phyloP scores from a whole-genome alignment of 2,888 invertebrate species.

The Ctenicera cuprea region DNA sequence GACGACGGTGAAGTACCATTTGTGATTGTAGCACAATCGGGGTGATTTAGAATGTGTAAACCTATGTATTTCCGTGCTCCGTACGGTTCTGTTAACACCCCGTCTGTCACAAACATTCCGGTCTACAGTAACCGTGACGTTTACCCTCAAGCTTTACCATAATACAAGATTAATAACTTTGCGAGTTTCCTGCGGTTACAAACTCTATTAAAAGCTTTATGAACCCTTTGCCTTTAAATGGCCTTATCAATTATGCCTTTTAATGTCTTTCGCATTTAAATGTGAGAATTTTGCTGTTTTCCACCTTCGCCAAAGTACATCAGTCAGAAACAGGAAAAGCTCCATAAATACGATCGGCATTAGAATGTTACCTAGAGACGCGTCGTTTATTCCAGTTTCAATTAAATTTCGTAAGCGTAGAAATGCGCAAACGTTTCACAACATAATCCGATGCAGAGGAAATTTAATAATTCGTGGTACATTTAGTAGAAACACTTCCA shows the following conservation, averaged over 20 bases:
- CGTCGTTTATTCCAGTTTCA: conserved; percentile 22
- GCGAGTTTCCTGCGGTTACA: conserved; percentile 35
- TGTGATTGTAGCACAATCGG: conserved; percentile 31
- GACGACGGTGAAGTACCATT: conserved; percentile 25
- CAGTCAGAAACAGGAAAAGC: not conserved
- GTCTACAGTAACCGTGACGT: conserved; percentile 31
- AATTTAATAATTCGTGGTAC: conserved; percentile 42
- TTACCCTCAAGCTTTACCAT: conserved; percentile 35
- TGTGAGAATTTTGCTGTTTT: not conserved
- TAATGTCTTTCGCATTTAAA: conserved; percentile 18
- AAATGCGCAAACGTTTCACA: conserved; percentile 20
- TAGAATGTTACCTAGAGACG: conserved; percentile 17
- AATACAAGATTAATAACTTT: conserved; percentile 47
- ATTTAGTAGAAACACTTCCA: conserved; percentile 34
- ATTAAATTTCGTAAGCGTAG: conserved; percentile 25
- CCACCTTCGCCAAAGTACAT: not conserved
- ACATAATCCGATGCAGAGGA: conserved; percentile 40
- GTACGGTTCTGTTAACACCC: conserved; percentile 39
- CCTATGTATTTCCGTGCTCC: conserved; percentile 41
- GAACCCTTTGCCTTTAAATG: conserved; percentile 25
- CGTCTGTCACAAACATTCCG: conserved; percentile 40
- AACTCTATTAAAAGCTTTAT: conserved; percentile 38
- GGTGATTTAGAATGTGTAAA: conserved; percentile 43
- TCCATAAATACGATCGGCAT: conserved; percentile 16
- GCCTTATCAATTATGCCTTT: conserved; percentile 30